Conservation (phyloP, 2,888 invertebrate genomes). For the Podotricha telesiphe region DNA sequence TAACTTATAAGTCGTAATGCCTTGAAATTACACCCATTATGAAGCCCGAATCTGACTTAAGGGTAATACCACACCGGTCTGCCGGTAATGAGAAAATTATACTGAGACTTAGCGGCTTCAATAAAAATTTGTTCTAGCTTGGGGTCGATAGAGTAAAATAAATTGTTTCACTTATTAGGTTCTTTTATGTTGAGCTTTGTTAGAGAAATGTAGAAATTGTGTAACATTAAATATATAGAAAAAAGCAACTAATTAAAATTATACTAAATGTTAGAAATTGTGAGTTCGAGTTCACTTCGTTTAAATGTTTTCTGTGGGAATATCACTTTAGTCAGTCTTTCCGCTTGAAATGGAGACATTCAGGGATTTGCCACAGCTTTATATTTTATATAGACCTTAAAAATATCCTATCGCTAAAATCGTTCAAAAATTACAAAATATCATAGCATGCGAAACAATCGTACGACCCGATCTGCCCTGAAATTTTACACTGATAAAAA, state of each 20-base stretch:
- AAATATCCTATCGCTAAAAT: conserved; percentile 3
- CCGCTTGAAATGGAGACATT: too few relatives aligned
- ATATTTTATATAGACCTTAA: not conserved
- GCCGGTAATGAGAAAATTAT: conserved; percentile 78
- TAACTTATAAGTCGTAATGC: conserved; percentile 41
- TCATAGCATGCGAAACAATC: conserved; percentile 38
- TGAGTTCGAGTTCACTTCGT: too few relatives aligned
- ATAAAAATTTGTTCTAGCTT: conserved; percentile 76
- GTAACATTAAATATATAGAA: not conserved
- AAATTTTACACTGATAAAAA: conserved; percentile 56
- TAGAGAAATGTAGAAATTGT: not conserved
- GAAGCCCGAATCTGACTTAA: conserved; percentile 60
- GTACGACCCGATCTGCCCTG: conserved; percentile 47
- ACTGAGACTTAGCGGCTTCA: conserved; percentile 74
- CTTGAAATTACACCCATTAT: conserved; percentile 62
- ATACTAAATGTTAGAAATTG: too few relatives aligned
- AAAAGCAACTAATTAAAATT: too few relatives aligned
- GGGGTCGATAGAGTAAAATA: conserved; percentile 63
- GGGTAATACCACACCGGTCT: conserved; percentile 54
- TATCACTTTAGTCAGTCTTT: too few relatives aligned
- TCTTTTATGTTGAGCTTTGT: conserved; percentile 32
- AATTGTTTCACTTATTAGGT: conserved; percentile 52
- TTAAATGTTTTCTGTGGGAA: too few relatives aligned
- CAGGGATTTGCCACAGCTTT: too few relatives aligned
- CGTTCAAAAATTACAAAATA: conserved; percentile 34